Conservation (phyloP, 2,797 vertebrate genomes). For the Megalops cyprinoides region DNA sequence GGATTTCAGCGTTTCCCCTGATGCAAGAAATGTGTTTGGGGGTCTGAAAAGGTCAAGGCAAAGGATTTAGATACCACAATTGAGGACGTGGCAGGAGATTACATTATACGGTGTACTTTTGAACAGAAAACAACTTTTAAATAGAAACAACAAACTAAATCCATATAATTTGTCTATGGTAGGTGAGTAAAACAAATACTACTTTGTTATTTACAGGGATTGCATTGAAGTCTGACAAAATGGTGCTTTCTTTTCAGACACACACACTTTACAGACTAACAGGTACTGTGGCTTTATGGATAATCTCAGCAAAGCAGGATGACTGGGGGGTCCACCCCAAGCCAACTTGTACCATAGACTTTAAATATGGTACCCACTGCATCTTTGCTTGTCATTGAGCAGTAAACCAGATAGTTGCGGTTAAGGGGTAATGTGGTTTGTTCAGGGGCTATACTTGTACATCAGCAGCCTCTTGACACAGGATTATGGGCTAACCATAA, state of each 20-base stretch:
- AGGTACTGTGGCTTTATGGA: neutral
- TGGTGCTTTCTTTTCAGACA: neutral
- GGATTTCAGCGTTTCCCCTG: neutral
- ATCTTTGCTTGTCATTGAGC: neutral
- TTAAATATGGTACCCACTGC: neutral
- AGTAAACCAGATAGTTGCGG: too few relatives aligned
- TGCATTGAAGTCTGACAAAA: too few relatives aligned
- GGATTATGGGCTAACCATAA: neutral
- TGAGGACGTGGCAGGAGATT: too few relatives aligned
- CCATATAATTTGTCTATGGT: too few relatives aligned
- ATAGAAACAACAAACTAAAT: too few relatives aligned
- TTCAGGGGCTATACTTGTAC: neutral
- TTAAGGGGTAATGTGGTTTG: too few relatives aligned
- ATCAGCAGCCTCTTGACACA: neutral
- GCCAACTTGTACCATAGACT: neutral
- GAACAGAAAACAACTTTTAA: too few relatives aligned
- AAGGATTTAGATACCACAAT: too few relatives aligned
- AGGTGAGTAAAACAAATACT: too few relatives aligned
- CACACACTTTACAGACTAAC: neutral
- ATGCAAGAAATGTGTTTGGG: neutral
- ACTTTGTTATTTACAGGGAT: too few relatives aligned
- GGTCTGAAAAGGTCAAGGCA: neutral
- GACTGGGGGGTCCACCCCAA: neutral
- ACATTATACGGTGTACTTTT: too few relatives aligned
- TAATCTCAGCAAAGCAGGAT: neutral